Percentiles rank a stretch among this genome's conserved stretches.
Evolutionary conservation across 2,113 vertebrate species (phyloP).

Genomic region (Ascaphus truei): DNA sequence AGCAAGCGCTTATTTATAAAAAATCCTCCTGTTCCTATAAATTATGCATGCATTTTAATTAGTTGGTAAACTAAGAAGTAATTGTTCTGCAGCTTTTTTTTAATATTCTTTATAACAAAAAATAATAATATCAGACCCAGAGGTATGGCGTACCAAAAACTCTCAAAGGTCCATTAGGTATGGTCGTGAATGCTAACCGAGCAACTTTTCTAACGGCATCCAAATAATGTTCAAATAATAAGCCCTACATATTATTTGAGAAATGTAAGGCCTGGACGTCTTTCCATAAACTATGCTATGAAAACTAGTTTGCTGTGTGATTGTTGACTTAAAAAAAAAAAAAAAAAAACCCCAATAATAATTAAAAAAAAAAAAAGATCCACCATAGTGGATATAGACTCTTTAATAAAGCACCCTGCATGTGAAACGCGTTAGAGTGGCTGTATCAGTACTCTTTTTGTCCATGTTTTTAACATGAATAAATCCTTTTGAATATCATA

Average conservation of each 20-base stretch:
- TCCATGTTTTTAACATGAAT: no score
- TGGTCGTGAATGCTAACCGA: constrained; percentile 57
- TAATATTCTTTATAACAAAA: constrained; percentile 69
- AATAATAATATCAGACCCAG: constrained; percentile 53
- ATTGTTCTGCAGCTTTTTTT: constrained; percentile 69
- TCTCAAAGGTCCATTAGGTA: constrained; percentile 53
- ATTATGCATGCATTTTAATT: constrained; percentile 78
- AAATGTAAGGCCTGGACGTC: no score
- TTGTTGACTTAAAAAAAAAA: no score
- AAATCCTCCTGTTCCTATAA: constrained; percentile 63
- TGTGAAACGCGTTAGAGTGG: no score
- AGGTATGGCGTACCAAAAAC: constrained; percentile 55
- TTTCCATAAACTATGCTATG: no score
- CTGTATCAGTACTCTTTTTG: no score
- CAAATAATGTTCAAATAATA: constrained; percentile 69
- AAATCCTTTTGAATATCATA: no score
- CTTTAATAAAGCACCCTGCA: no score
- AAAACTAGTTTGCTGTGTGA: no score
- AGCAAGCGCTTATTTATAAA: constrained; percentile 61
- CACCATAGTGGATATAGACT: no score
- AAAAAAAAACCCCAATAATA: no score
- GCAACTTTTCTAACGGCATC: constrained; percentile 56
- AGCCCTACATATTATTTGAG: constrained; percentile 55
- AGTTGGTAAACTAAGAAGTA: constrained; percentile 70
- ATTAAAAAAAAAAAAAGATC: no score